These are phyloP conservation scores for Drosophila azteca DNA, from an alignment of 1,140 invertebrate genomes.

Conservation along the genomic window DNA sequence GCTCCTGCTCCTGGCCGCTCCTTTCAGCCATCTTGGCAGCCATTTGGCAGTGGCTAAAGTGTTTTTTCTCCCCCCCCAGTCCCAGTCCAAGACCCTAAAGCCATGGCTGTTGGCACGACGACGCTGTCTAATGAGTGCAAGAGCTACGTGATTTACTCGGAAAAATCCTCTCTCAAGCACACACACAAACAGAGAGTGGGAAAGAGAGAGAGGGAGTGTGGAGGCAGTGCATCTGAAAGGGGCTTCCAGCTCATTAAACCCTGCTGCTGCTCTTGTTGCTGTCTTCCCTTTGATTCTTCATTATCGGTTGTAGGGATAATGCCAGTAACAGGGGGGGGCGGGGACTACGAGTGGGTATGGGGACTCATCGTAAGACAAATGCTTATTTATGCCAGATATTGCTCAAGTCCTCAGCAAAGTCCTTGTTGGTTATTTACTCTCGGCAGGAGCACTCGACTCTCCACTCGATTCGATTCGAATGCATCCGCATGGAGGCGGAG, in stretches of 20 bases:
- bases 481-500: slow-evolving; percentile 38
- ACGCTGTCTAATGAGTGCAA: slow-evolving; percentile 43
- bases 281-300: slow-evolving; percentile 30
- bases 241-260: slow-evolving; percentile 49
- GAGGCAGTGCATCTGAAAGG: slow-evolving; percentile 25
- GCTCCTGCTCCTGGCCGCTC: not conserved
- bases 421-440: slow-evolving; percentile 65
- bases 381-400: slow-evolving; percentile 55
- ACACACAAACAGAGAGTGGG: too few species aligned
- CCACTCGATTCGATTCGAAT: slow-evolving; percentile 38
- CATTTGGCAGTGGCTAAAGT: slow-evolving; percentile 59
- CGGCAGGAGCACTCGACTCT: slow-evolving; percentile 47
- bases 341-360: not conserved
- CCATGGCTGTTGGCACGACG: slow-evolving; percentile 33
- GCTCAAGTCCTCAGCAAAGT: slow-evolving; percentile 59
- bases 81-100: too few species aligned
- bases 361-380: slow-evolving; percentile 31
- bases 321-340: not conserved
- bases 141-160: slow-evolving; percentile 60
- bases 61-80: slow-evolving; percentile 17
- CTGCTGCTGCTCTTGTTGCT: slow-evolving; percentile 2
- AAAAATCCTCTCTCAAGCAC: slow-evolving; percentile 9
- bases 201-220: too few species aligned
- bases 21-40: slow-evolving; percentile 26
- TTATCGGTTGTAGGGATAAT: slow-evolving; percentile 40